Conservation (phyloP, 2,888 invertebrate genomes). For the Melanophora roralis region DNA sequence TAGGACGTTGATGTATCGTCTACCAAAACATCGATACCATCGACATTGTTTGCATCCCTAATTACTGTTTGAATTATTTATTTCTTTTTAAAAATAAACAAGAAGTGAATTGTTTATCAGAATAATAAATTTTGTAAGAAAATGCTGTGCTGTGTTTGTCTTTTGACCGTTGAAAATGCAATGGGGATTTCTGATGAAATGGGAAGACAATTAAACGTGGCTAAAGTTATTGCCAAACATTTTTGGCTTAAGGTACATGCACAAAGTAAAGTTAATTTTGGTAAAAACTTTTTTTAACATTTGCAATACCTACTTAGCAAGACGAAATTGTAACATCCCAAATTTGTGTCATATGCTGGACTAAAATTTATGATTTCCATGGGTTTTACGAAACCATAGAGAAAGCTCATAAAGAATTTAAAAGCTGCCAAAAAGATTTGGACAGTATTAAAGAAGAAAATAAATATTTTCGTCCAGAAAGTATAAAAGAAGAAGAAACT, state of each 20-base stretch:
- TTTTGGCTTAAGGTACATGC: conserved; percentile 76
- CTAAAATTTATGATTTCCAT: conserved; percentile 72
- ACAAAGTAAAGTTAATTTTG: neutral
- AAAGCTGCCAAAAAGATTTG: neutral
- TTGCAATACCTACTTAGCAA: conserved; percentile 21
- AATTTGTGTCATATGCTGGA: conserved; percentile 74
- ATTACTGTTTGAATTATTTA: too few species aligned
- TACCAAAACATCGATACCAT: too few species aligned
- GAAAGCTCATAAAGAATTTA: conserved; percentile 67
- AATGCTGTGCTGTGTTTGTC: conserved; percentile 72
- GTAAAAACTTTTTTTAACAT: too few species aligned
- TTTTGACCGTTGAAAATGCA: conserved; percentile 69
- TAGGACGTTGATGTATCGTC: too few species aligned
- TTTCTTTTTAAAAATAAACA: too few species aligned
- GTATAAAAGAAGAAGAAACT: conserved; percentile 45
- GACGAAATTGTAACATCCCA: conserved; percentile 72
- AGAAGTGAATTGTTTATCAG: too few species aligned
- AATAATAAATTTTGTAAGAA: conserved; percentile 7
- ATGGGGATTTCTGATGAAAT: conserved; percentile 70
- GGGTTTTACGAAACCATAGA: conserved; percentile 72
- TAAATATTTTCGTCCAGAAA: neutral
- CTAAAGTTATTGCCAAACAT: conserved; percentile 71
- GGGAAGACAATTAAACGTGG: conserved; percentile 68
- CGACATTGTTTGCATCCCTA: too few species aligned
- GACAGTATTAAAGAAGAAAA: conserved; percentile 33